phyloP scores from a whole-genome alignment of 2,888 invertebrate species.

The Stenodema calcarata region DNA sequence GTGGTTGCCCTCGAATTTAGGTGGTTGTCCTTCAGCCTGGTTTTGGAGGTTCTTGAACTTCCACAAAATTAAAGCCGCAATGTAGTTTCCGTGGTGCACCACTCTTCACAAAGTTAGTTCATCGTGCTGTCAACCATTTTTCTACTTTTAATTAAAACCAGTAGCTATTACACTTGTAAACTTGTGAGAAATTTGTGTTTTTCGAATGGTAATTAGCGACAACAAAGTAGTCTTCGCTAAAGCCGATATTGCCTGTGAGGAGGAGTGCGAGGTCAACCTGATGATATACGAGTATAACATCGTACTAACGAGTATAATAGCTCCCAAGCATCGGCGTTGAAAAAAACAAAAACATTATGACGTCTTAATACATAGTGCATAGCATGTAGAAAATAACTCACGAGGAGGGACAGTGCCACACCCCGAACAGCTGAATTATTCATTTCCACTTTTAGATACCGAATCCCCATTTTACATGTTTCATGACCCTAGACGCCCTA shows the following conservation, averaged over 20 bases:
- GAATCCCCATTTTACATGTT: neutral
- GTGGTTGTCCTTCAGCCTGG: too few species aligned
- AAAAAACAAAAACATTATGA: neutral
- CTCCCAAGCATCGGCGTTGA: neutral
- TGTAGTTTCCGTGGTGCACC: neutral
- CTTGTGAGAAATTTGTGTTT: too few species aligned
- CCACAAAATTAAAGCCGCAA: too few species aligned
- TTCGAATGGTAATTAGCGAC: too few species aligned
- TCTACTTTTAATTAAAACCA: too few species aligned
- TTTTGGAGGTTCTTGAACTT: too few species aligned
- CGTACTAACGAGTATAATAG: neutral
- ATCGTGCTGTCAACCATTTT: neutral
- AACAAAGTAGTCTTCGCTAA: too few species aligned
- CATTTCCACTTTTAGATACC: neutral
- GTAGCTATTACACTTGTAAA: too few species aligned
- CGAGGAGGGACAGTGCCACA: neutral
- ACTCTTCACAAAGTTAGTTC: neutral
- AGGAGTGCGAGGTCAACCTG: too few species aligned
- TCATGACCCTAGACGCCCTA: neutral
- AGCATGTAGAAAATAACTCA: neutral
- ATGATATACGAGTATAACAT: too few species aligned
- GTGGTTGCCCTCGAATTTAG: too few species aligned
- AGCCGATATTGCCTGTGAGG: too few species aligned
- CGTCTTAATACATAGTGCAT: neutral
- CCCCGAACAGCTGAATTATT: conserved; percentile 2